Evolutionary conservation across 2,888 invertebrate species (phyloP).

Genomic region (Ormyrus rosae): DNA sequence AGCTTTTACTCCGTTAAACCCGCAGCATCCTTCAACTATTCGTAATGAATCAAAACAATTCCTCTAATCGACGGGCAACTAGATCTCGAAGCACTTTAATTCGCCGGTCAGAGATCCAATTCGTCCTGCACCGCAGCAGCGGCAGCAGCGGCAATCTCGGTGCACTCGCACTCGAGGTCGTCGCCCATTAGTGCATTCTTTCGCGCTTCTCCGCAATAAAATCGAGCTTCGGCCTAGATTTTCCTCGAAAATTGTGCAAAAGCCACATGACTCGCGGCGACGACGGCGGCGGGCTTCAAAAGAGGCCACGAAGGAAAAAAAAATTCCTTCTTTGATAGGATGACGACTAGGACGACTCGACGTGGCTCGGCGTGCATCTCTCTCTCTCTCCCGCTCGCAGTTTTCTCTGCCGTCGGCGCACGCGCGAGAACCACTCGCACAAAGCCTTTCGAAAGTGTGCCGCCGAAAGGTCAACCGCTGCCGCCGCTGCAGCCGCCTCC

Average conservation of each 20-base stretch:
- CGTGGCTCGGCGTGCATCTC: conserved; percentile 30
- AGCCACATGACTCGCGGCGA: conserved; percentile 12
- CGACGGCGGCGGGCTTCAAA: not conserved
- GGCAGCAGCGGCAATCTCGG: no score
- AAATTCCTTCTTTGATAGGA: conserved; percentile 21
- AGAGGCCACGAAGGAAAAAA: conserved; percentile 8
- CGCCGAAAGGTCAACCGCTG: conserved; percentile 69
- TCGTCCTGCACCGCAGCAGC: no score
- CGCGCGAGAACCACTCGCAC: conserved; percentile 29
- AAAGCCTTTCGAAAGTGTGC: conserved; percentile 68
- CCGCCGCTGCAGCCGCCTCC: not conserved
- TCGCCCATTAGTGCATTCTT: no score
- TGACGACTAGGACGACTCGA: conserved; percentile 48
- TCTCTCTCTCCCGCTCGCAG: conserved; percentile 41
- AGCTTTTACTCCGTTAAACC: no score
- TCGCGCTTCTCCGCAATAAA: no score
- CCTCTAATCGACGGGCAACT: no score
- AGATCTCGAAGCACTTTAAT: no score
- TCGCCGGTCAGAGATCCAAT: no score
- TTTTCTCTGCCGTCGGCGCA: conserved; percentile 30
- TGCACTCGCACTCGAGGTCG: no score
- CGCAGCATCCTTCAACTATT: no score
- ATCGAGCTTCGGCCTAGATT: not conserved
- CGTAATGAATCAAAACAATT: no score
- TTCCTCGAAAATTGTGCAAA: not conserved